phyloP scores from a whole-genome alignment of 2,888 invertebrate species.

The Sympetrum striolatum region DNA sequence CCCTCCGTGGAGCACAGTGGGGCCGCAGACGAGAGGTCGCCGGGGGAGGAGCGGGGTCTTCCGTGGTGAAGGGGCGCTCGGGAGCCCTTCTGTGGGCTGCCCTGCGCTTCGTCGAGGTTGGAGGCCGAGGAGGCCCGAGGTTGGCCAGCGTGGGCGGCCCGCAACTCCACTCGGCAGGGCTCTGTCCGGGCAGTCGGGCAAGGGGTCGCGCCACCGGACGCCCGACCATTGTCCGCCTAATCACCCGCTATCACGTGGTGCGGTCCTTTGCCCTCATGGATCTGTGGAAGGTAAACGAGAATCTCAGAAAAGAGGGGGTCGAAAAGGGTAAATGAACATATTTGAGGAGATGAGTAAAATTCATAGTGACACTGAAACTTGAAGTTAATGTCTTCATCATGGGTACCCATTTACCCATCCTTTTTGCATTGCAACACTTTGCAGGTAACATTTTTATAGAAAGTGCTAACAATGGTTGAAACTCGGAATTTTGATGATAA shows the following conservation, averaged over 20 bases:
- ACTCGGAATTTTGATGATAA: no score
- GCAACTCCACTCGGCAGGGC: conserved; percentile 25
- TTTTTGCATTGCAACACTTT: no score
- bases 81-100: not conserved
- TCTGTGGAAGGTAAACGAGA: not conserved
- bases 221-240: conserved; percentile 37
- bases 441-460: no score
- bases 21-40: not conserved
- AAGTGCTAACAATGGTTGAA: no score
- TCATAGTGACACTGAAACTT: no score
- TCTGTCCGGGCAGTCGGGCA: conserved; percentile 37
- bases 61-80: not conserved
- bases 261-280: conserved; percentile 37
- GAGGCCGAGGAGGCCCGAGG: not conserved
- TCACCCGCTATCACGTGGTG: conserved; percentile 31
- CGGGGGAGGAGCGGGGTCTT: not conserved
- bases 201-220: conserved; percentile 19
- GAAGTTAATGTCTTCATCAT: not conserved
- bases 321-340: not conserved
- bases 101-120: not conserved
- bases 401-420: no score
- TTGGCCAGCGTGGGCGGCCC: not conserved
- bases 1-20: not conserved
- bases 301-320: not conserved
- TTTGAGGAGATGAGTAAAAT: no score